Percentiles rank a stretch among this genome's conserved stretches.
Evolutionary conservation across 2,797 vertebrate genomes (phyloP).

Genomic region (Huso huso): DNA sequence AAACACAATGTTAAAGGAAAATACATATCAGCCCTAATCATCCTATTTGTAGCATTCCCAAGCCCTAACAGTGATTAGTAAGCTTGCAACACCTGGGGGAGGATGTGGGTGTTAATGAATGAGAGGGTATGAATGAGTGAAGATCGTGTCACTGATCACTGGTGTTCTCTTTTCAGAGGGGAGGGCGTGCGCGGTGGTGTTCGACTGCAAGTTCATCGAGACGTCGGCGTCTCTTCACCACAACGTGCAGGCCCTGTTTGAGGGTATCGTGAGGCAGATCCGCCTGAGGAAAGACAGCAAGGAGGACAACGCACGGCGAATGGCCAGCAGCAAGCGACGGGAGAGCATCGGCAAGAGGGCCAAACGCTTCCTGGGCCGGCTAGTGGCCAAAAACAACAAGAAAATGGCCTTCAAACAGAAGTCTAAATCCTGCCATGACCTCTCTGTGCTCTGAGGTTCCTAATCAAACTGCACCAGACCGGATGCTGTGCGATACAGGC

Average conservation of each 20-base stretch:
- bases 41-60: too few relatives aligned
- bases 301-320: constrained; percentile 87
- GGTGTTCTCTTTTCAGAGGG: constrained; percentile 68
- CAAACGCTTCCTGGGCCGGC: constrained; percentile 89
- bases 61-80: too few relatives aligned
- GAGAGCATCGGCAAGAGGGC: constrained; percentile 97
- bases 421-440: constrained; percentile 96
- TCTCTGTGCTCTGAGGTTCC: constrained; percentile 81
- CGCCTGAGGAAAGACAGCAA: constrained; percentile 93
- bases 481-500: constrained; percentile 55
- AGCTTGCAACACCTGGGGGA: too few relatives aligned
- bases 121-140: not conserved
- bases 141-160: not conserved
- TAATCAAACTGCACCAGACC: constrained; percentile 50
- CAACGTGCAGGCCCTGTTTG: constrained; percentile 87
- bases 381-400: constrained; percentile 97
- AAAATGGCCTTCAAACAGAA: constrained; percentile 98
- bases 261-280: constrained; percentile 91
- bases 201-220: constrained; percentile 98
- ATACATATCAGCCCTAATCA: too few relatives aligned
- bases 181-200: constrained; percentile 91
- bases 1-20: too few relatives aligned
- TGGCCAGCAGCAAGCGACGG: constrained; percentile 81
- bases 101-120: constrained; percentile 7
- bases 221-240: constrained; percentile 92